Evolutionary conservation across 2,888 invertebrate species (phyloP), one percentile per base, ranked within the genome.

Genomic region (Antheraea yamamai): DNA sequence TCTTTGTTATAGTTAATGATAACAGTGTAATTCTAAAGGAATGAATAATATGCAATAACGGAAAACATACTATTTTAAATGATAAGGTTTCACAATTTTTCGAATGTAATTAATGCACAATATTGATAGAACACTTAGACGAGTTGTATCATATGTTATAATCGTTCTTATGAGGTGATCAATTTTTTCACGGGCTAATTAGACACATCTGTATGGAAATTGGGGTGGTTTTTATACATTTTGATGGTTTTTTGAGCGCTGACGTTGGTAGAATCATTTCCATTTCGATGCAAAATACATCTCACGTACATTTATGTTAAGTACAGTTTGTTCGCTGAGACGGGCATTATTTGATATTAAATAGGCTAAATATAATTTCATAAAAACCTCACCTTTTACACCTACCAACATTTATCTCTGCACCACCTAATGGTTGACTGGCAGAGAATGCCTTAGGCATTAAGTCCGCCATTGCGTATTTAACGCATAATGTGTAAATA

Each of bases 31-130:
- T 70, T 70, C 20, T 70, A 70, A 39, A 55, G 72, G 52, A 74
- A 73, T 68, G 61, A 73, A 75, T 47, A 47, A 47, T 75, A 77
- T 75, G 76, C 76, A 75, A 76, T 77, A 76, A 75, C 52, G 52
- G 61, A 74, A 72, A 82, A 78, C 84, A 85, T 82, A 82, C 64
- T 66, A 66, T 85, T 79, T 78, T 83, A 84, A 83, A 79, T 82
- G 81, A 85, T 88, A 89, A 87, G 84, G 81, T 73, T 80, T 81
- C 87, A 90, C 89, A 84, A 84, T 85, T 87, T 86, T 88, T 87
- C 78, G 86, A 87, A 91, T 92, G 93, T 93, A 93, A 92, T 89
- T 91, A 92, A 81, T 91, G 94, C 94, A 94, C 94, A 88, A 82
- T 91, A 89, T 88, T 90, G 92, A 88, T 91, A 91, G 89, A 75